Evolutionary conservation across 2,888 invertebrate species (phyloP).

Genomic region (Pristionchus maxplancki): DNA sequence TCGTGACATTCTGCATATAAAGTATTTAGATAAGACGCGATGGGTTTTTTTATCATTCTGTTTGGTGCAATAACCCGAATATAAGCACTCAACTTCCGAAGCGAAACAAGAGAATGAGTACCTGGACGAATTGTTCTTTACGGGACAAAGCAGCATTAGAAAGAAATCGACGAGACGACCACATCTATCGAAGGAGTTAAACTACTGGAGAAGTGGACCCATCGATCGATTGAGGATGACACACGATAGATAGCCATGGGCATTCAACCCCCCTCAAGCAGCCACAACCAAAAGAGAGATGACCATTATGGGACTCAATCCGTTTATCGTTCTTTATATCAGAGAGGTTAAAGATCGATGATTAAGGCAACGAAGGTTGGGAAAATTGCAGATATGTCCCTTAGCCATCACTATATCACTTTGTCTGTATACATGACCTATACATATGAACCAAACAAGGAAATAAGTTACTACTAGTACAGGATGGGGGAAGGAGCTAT

Average conservation of each 20-base stretch:
- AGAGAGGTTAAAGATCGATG: neutral
- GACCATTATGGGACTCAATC: neutral
- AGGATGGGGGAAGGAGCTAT: neutral
- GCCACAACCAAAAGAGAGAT: neutral
- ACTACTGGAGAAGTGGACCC: neutral
- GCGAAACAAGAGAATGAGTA: neutral
- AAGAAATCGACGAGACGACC: constrained; percentile 5
- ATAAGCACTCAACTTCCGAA: neutral
- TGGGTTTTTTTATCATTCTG: neutral
- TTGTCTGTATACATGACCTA: neutral
- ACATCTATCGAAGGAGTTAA: constrained; percentile 5
- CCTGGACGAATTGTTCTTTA: constrained; percentile 32
- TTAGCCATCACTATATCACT: neutral
- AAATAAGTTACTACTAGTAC: constrained; percentile 19
- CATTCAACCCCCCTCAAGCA: constrained; percentile 11
- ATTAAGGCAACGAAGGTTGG: constrained; percentile 11
- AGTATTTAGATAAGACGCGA: neutral
- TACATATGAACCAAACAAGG: neutral
- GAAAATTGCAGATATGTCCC: constrained; percentile 26
- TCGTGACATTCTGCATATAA: neutral
- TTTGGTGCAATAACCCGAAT: neutral
- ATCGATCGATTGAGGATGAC: neutral
- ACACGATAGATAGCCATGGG: constrained; percentile 3
- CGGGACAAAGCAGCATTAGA: constrained; percentile 14
- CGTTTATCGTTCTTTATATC: constrained; percentile 1